Percentiles rank a stretch among this genome's conserved stretches.
phyloP scores from a whole-genome alignment of 2,888 invertebrate species.

The Glaucopsyche alexis region DNA sequence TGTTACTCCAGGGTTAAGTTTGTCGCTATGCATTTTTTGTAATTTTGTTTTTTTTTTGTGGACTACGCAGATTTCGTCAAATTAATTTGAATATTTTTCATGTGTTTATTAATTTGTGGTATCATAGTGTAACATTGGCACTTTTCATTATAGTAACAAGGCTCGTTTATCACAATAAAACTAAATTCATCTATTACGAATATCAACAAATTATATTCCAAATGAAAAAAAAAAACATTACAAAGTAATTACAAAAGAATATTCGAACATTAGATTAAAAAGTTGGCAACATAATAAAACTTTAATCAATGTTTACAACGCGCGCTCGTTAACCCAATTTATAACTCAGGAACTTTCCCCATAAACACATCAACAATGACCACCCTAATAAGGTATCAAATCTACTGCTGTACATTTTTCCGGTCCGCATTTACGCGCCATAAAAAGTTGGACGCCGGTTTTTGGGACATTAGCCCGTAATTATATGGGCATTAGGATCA shows the following conservation, averaged over 20 bases:
- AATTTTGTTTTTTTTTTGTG: no score
- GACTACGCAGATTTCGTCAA: no score
- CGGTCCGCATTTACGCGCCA: conserved; percentile 53
- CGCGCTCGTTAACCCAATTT: conserved; percentile 24
- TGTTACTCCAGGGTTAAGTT: no score
- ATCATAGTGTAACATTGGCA: no score
- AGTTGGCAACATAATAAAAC: conserved; percentile 22
- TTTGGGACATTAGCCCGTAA: conserved; percentile 37
- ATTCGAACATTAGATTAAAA: conserved; percentile 20
- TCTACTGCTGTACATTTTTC: conserved; percentile 46
- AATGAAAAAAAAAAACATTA: not conserved
- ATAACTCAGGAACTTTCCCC: conserved; percentile 24
- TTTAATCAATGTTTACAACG: conserved; percentile 27
- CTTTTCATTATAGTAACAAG: no score
- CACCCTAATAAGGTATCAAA: conserved; percentile 33
- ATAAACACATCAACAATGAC: conserved; percentile 33
- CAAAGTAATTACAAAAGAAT: conserved; percentile 16
- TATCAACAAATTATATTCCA: not conserved
- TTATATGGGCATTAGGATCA: conserved; percentile 35
- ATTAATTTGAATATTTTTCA: no score
- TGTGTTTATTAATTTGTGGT: no score
- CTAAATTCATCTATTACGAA: not conserved
- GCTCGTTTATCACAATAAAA: not conserved
- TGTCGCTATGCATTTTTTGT: no score
- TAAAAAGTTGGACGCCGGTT: conserved; percentile 48